Conservation (phyloP, 2,113 vertebrate species). For the Shinisaurus crocodilurus region DNA sequence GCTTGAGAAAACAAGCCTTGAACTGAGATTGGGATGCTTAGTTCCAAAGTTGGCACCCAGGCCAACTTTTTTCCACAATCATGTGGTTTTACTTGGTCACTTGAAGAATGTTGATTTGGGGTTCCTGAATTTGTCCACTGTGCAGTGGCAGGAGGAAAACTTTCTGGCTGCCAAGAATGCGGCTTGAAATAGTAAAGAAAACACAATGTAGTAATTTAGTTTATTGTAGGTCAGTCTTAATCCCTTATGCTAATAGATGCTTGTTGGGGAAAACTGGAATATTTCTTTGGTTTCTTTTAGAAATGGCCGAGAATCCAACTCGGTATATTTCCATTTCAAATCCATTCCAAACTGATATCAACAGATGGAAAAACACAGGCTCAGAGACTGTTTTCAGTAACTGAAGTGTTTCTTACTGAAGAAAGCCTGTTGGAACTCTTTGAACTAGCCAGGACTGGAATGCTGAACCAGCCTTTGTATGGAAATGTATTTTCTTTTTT, state of each 20-base stretch:
- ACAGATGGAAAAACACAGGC: slow-evolving; percentile 30
- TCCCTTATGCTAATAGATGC: background rate
- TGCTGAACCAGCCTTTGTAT: slow-evolving; percentile 29
- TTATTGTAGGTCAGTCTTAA: slow-evolving; percentile 22
- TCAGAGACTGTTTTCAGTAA: slow-evolving; percentile 41
- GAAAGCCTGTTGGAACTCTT: slow-evolving; percentile 50
- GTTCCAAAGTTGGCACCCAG: slow-evolving; percentile 18
- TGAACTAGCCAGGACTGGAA: slow-evolving; percentile 47
- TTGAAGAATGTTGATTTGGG: slow-evolving; percentile 51
- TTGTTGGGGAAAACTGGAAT: background rate
- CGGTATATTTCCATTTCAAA: slow-evolving; percentile 5
- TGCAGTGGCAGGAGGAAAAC: slow-evolving; percentile 54
- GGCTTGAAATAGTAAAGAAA: slow-evolving; percentile 5
- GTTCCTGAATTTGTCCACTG: slow-evolving; percentile 52
- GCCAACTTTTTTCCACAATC: slow-evolving; percentile 39
- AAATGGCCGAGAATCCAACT: background rate
- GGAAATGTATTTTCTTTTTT: background rate
- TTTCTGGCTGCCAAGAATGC: slow-evolving; percentile 53
- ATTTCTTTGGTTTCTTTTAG: background rate
- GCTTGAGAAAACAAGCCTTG: slow-evolving; percentile 27
- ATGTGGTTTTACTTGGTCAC: slow-evolving; percentile 50
- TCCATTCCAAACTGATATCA: slow-evolving; percentile 8
- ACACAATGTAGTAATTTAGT: background rate
- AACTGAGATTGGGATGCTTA: slow-evolving; percentile 11
- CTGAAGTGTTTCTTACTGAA: slow-evolving; percentile 36